Percentiles rank a stretch among this genome's conserved stretches.
phyloP scores from a whole-genome alignment of 2,113 vertebrate species.

The Colistium nudipinnis region DNA sequence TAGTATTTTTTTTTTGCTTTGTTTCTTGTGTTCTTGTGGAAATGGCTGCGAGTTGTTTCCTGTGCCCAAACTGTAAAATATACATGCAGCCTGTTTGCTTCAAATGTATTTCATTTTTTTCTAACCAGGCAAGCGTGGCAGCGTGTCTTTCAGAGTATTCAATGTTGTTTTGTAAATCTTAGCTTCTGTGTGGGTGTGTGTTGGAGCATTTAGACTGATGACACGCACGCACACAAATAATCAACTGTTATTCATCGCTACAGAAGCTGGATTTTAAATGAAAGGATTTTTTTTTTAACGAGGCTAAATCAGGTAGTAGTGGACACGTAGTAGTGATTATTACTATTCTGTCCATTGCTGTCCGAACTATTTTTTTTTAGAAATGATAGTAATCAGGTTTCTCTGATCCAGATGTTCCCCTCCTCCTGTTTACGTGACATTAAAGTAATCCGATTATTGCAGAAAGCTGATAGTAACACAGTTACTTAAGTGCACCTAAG shows the following conservation, averaged over 20 bases:
- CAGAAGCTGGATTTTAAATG: too few relatives aligned
- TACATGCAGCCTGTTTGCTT: too few relatives aligned
- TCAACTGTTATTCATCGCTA: too few relatives aligned
- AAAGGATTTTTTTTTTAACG: too few relatives aligned
- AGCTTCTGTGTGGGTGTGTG: not conserved
- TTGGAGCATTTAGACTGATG: not conserved
- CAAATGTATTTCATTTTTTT: not conserved
- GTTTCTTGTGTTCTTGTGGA: too few relatives aligned
- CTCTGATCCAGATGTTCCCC: constrained; percentile 4
- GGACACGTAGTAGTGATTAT: too few relatives aligned
- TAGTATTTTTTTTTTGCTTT: too few relatives aligned
- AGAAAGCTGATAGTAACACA: constrained; percentile 38
- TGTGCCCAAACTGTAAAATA: too few relatives aligned
- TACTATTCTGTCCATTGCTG: too few relatives aligned
- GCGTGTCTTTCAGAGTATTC: not conserved
- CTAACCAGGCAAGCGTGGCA: not conserved
- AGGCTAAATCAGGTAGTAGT: too few relatives aligned
- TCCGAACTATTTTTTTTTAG: not conserved
- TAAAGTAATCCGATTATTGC: constrained; percentile 51
- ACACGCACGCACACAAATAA: not conserved
- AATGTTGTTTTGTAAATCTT: not conserved
- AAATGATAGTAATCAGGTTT: not conserved
- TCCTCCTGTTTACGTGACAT: not conserved
- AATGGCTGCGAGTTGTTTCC: too few relatives aligned
- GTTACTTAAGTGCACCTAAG: constrained; percentile 39